Conservation (phyloP, 2,888 invertebrate genomes). For the Heliconius aoede region DNA sequence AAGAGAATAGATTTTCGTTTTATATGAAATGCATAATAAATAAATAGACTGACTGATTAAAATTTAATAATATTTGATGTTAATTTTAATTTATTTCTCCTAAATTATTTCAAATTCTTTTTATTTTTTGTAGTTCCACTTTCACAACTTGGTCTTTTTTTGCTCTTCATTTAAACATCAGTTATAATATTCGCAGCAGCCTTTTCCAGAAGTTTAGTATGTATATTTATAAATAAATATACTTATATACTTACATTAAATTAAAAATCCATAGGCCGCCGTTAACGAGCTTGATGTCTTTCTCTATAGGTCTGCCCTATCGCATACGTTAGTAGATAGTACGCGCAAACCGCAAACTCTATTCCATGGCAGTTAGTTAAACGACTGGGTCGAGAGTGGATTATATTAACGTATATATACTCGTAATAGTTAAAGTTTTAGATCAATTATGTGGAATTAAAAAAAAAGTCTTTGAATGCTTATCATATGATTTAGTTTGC, state of each 20-base stretch:
- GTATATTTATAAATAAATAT: too few relatives aligned
- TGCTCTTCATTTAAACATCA: too few relatives aligned
- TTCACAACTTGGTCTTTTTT: too few relatives aligned
- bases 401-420: neutral
- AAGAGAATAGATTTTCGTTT: neutral
- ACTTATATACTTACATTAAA: neutral
- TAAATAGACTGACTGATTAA: neutral
- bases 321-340: neutral
- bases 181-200: neutral
- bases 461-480: neutral
- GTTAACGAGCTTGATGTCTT: conserved; percentile 11
- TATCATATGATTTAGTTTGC: neutral
- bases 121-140: too few relatives aligned
- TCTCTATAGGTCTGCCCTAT: conserved; percentile 5
- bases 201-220: too few relatives aligned
- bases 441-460: neutral
- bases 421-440: conserved; percentile 16
- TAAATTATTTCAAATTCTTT: too few relatives aligned
- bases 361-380: conserved; percentile 25
- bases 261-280: neutral
- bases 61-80: neutral
- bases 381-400: conserved; percentile 18
- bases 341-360: neutral
- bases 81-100: neutral
- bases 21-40: neutral